Evolutionary conservation across 1,140 invertebrate genomes (phyloP).

Genomic region (Onthophagus taurus): DNA sequence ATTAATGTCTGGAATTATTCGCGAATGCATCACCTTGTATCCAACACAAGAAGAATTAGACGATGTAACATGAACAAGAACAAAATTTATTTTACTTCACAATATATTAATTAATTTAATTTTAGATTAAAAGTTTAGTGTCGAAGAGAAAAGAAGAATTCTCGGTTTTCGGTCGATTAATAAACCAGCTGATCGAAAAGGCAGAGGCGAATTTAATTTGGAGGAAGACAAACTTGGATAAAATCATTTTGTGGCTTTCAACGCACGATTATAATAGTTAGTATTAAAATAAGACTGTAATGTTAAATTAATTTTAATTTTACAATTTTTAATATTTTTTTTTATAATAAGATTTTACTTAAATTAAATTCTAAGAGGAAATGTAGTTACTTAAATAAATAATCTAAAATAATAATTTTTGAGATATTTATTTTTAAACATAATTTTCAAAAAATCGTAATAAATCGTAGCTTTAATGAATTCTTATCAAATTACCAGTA

Average conservation of each 20-base stretch:
- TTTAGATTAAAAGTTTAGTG: slow-evolving; percentile 52
- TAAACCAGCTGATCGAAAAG: slow-evolving; percentile 69
- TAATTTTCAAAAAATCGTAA: too few relatives aligned
- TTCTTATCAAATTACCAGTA: too few relatives aligned
- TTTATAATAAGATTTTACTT: not conserved
- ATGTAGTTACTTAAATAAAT: too few relatives aligned
- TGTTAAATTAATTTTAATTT: not conserved
- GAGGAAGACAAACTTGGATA: slow-evolving; percentile 63
- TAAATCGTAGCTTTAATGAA: too few relatives aligned
- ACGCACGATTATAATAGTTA: slow-evolving; percentile 2
- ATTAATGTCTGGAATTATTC: slow-evolving; percentile 59
- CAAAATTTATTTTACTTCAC: not conserved
- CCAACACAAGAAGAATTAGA: slow-evolving; percentile 64
- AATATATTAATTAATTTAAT: not conserved
- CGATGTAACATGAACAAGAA: slow-evolving; percentile 52
- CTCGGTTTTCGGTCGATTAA: slow-evolving; percentile 51
- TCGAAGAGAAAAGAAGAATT: slow-evolving; percentile 49
- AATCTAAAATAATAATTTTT: too few relatives aligned
- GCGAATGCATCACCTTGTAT: slow-evolving; percentile 56
- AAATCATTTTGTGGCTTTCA: slow-evolving; percentile 63
- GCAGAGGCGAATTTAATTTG: slow-evolving; percentile 70
- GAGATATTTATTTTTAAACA: too few relatives aligned
- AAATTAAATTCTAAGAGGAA: not conserved
- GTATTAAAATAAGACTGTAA: not conserved
- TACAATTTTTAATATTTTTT: not conserved